Conservation (phyloP, 92 coral and sea anemone species). For the Palythoa grandiflora region DNA sequence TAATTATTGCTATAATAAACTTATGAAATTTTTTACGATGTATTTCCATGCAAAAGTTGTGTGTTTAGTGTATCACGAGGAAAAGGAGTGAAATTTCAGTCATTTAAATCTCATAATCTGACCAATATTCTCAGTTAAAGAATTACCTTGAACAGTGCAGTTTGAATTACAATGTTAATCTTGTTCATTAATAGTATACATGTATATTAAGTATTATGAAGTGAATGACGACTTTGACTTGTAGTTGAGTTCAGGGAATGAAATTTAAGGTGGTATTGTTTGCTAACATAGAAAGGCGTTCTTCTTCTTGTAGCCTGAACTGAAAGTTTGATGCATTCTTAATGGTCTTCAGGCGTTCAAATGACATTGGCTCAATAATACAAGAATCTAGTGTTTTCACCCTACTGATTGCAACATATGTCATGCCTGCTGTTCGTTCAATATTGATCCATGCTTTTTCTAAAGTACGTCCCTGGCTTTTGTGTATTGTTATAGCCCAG, state of each 20-base stretch:
- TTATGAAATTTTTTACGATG: conserved; percentile 33
- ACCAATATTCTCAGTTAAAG: conserved; percentile 49
- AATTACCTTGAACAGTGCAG: conserved; percentile 44
- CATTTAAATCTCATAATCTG: conserved; percentile 44
- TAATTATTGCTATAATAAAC: conserved; percentile 49
- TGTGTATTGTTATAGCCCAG: conserved; percentile 67
- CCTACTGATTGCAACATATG: conserved; percentile 71
- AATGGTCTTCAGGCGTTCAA: conserved; percentile 52
- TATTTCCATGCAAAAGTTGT: conserved; percentile 52
- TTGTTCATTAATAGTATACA: conserved; percentile 25
- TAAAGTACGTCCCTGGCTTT: conserved; percentile 70
- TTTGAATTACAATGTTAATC: conserved; percentile 30
- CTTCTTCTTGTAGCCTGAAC: conserved; percentile 47
- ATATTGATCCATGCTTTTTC: conserved; percentile 67
- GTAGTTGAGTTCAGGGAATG: conserved; percentile 44
- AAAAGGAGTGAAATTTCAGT: conserved; percentile 50
- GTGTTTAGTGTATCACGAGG: conserved; percentile 29
- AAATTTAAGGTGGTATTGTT: conserved; percentile 46
- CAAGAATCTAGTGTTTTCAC: conserved; percentile 55
- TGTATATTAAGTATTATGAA: conserved; percentile 47
- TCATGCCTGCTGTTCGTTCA: conserved; percentile 60
- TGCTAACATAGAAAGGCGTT: conserved; percentile 42
- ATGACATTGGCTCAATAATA: conserved; percentile 63
- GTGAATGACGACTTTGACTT: conserved; percentile 51
- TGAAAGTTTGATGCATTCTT: conserved; percentile 52